Evolutionary conservation across 2,113 vertebrate species (phyloP), one percentile per base, ranked within the genome.

Genomic region (Otolemur garnettii): DNA sequence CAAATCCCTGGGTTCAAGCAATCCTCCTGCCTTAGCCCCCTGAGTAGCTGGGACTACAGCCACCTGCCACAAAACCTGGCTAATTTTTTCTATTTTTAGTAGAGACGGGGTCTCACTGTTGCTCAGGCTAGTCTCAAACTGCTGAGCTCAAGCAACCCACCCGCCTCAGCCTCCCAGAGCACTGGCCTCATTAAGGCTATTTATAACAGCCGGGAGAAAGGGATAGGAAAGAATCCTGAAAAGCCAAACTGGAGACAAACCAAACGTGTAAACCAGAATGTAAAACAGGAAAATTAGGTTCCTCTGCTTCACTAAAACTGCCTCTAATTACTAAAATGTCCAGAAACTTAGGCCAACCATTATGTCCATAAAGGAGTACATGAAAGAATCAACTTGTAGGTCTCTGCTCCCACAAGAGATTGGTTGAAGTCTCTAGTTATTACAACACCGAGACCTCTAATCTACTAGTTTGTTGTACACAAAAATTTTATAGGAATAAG

Each of bases 401-500:
- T 66, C 26, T 92, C 53, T n/a, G 0, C 68, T 94, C 50, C 26
- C 30, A 10, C 9, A 14, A 91, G 71, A 66, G n/a, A 50, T 84
- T 66, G 14, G 33, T 33, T 75, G 38, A 84, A 62, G 30, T 55
- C 77, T 92, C 92, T 72, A 89, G 42, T 68, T 94, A 19, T 87
- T 50, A 74, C 55, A 91, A 59, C 50, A 74, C 50, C 50, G 68
- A 50, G 33, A 78, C 55, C 24, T 94, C 60, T 28, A 89, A 33
- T 87, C 55, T 55, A 24, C 62, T 86, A 62, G n/a, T 55, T 87
- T 62, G 45, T 86, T 86, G 55, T 7, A 75, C 75, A 91, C 42
- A 30, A 18, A 77, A 68, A 60, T 87, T 10, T 68, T 85, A 78
- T 55, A 88, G 53, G 21, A 95, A 33, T 83, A 83, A 91, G 82